Evolutionary conservation across 2,113 vertebrate species (phyloP), one percentile per base, ranked within the genome.

Genomic region (Pseudopipra pipra): DNA sequence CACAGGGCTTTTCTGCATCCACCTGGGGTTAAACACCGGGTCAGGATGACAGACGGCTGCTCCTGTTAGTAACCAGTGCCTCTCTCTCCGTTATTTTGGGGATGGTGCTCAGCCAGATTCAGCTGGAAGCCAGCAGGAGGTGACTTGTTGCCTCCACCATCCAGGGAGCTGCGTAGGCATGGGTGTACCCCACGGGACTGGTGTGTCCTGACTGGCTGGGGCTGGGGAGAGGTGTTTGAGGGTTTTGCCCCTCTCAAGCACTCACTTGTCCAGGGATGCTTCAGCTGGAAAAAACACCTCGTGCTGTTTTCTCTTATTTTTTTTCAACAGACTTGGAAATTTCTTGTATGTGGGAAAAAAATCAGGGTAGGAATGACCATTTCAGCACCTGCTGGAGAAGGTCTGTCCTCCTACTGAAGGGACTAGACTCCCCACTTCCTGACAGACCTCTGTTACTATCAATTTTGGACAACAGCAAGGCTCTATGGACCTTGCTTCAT

Each of bases 121-220:
- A 78, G 22, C n/a, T 3, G 7, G 63, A 74, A 71, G 39, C 43
- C 71, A 61, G 23, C 2, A 5, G 52, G 62, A 51, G 12, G 46
- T 3, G 9, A 62, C 68, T n/a, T 47, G 63, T 12, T 68, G 58
- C 54, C 59, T 68, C 54, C 81, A 73, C 15, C 44, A n/a, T 0
- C 20, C 47, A 28, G n/a, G 52, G 43, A 62, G 78, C 25, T 67
- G 28, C 0, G 1, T 0, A 18, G 39, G 37, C 23, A 20, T 2
- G 16, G 0, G 0, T 71, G 43, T 39, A 11, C 1, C 2, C 41
- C 1, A 5, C 23, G 43, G 41, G 35, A 43, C n/a, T 37, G 39
- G 33, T 0, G 1, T 23, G 41, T 76, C 11, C 67, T 37, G 15
- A 18, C 9, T 0, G 0, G 4, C 25, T 37, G n/a, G 63, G 28